Evolutionary conservation across 2,888 invertebrate species (phyloP).

Genomic region (Cetonia aurata): DNA sequence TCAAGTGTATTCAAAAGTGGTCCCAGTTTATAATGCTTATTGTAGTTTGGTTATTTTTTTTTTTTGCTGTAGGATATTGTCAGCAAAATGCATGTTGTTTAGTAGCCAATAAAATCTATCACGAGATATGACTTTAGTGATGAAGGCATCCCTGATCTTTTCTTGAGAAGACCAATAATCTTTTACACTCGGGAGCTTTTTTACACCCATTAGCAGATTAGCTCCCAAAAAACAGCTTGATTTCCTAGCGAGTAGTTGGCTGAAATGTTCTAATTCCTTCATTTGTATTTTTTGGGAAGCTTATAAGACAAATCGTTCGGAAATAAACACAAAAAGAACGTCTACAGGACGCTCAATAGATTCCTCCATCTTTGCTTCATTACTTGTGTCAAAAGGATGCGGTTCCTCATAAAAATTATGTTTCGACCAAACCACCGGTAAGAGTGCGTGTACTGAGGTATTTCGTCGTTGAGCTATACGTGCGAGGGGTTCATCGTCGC

Average conservation of each 20-base stretch:
- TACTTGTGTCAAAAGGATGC: neutral
- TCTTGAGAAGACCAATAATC: no score
- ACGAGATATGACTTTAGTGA: neutral
- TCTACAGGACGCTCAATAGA: neutral
- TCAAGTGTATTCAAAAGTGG: neutral
- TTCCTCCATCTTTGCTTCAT: neutral
- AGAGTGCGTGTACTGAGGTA: no score
- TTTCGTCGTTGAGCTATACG: no score
- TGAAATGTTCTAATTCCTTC: neutral
- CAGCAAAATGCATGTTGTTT: slow-evolving; percentile 8
- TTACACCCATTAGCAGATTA: slow-evolving; percentile 1
- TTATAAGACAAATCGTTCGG: neutral
- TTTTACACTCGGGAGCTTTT: slow-evolving; percentile 1
- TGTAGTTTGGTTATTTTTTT: neutral
- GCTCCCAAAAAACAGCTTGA: neutral
- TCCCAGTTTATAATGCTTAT: neutral
- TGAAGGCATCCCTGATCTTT: neutral
- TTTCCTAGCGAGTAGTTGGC: slow-evolving; percentile 2
- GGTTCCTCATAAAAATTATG: neutral
- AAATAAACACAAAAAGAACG: neutral
- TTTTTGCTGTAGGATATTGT: no score
- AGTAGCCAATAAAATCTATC: neutral
- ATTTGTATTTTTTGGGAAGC: slow-evolving; percentile 1
- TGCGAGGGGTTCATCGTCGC: no score
- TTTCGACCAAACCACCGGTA: no score